Evolutionary conservation across 2,797 vertebrate species (phyloP), one percentile per base, ranked within the genome.

Genomic region (Hoplostethus atlanticus): DNA sequence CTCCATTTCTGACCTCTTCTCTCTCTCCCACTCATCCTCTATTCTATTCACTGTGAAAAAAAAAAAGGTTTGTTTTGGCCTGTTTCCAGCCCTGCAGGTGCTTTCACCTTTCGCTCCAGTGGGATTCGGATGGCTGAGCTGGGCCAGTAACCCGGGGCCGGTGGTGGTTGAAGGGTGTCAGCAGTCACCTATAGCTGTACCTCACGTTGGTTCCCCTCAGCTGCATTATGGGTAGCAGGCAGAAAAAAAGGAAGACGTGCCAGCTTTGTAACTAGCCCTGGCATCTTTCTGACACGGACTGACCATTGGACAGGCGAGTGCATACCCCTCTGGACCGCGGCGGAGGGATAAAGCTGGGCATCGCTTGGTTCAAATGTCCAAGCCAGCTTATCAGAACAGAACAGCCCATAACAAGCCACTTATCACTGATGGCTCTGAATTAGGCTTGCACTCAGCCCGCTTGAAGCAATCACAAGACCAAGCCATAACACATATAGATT

Each of bases 21-120:
- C 30, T 34, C 53, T n/a, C 53, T 62, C 21, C 15, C 46, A 3
- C 31, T 56, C 36, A 40, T 17, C 36, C 28, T 51, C 62, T 54
- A 67, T 63, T 57, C 61, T 48, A 30, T 57, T 59, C 28, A 6
- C 16, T 0, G 16, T 60, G 54, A 34, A 9, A 31, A 50, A 6
- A 21, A 21, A 21, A 21, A 1, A 21, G 11, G 34, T 36, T 6
- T 30, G 11, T 38, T 53, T 21, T 73, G 79, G 65, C 62, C 58
- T 2, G 52, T 28, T 55, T 69, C 68, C 61, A 64, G 61, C 30
- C 15, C 31, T 64, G n/a, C 47, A 51, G 46, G 61, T 64, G 46
- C n/a, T 12, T 50, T 28, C 47, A 51, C 46, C 30, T 31, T 10
- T 64, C 51, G 60, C 58, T 51, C 44, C 2, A 1, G 75, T 59